Evolutionary conservation across 2,888 invertebrate genomes (phyloP).

Genomic region (Diabrotica balteata): DNA sequence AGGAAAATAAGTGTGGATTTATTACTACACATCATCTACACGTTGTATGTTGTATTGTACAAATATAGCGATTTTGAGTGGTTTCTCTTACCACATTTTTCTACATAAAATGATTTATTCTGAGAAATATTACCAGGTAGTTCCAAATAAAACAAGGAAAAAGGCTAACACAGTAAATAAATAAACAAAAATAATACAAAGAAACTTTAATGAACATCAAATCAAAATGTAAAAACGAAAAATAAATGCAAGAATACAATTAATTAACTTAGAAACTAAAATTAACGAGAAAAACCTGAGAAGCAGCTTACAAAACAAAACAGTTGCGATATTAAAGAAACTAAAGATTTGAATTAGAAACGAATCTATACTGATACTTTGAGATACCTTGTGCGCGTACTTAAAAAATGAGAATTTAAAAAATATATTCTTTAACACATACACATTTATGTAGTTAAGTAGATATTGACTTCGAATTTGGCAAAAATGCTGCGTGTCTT

Average conservation of each 20-base stretch:
- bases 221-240: slow-evolving; percentile 43
- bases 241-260: slow-evolving; percentile 48
- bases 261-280: slow-evolving; percentile 18
- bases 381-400: slow-evolving; percentile 55
- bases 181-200: slow-evolving; percentile 48
- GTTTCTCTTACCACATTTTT: too few species aligned
- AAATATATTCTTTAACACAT: slow-evolving; percentile 64
- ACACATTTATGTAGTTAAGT: slow-evolving; percentile 57
- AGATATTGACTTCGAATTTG: slow-evolving; percentile 74
- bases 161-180: slow-evolving; percentile 39
- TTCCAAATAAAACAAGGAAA: slow-evolving; percentile 26
- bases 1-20: too few species aligned
- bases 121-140: slow-evolving; percentile 20
- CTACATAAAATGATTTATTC: neutral
- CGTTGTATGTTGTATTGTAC: too few species aligned
- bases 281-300: slow-evolving; percentile 33
- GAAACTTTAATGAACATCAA: slow-evolving; percentile 50
- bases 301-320: slow-evolving; percentile 37
- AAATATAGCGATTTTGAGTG: too few species aligned
- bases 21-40: too few species aligned
- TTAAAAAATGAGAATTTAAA: slow-evolving; percentile 53
- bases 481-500: slow-evolving; percentile 62
- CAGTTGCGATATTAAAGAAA: slow-evolving; percentile 24
- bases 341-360: slow-evolving; percentile 36
- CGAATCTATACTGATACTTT: slow-evolving; percentile 32